Conservation (phyloP, 2,797 vertebrate species). For the Galaxias olidus region DNA sequence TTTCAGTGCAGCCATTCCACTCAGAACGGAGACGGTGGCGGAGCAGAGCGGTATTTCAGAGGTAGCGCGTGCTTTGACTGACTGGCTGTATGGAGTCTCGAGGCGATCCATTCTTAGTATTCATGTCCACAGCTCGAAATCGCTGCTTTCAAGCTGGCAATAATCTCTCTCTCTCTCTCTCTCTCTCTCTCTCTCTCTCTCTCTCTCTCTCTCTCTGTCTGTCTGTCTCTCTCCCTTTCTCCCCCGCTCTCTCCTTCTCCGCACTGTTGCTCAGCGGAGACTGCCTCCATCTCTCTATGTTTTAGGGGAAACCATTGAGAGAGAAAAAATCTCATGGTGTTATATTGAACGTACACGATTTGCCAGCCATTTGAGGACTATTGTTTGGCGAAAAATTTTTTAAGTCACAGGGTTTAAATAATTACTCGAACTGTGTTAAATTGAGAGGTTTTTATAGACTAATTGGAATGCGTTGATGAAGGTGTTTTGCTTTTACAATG, state of each 20-base stretch:
- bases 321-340: neutral
- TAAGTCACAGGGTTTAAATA: neutral
- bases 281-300: neutral
- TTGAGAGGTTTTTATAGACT: too few relatives aligned
- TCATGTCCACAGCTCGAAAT: conserved; percentile 10
- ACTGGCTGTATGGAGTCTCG: neutral
- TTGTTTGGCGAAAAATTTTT: neutral
- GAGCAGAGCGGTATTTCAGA: neutral
- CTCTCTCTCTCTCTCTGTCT: neutral
- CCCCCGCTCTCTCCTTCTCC: neutral
- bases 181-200: too few relatives aligned
- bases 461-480: too few relatives aligned
- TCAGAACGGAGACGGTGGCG: neutral
- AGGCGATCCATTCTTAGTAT: conserved; percentile 11
- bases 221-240: too few relatives aligned
- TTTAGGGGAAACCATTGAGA: conserved; percentile 1
- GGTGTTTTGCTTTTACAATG: too few relatives aligned
- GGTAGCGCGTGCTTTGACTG: conserved; percentile 12
- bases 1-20: neutral
- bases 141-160: conserved; percentile 11
- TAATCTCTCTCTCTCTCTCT: neutral
- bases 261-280: conserved; percentile 9
- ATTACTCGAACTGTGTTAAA: neutral
- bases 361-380: neutral
- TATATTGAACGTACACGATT: neutral